phyloP scores from a whole-genome alignment of 2,797 vertebrate species.

The Anguilla obscura region DNA sequence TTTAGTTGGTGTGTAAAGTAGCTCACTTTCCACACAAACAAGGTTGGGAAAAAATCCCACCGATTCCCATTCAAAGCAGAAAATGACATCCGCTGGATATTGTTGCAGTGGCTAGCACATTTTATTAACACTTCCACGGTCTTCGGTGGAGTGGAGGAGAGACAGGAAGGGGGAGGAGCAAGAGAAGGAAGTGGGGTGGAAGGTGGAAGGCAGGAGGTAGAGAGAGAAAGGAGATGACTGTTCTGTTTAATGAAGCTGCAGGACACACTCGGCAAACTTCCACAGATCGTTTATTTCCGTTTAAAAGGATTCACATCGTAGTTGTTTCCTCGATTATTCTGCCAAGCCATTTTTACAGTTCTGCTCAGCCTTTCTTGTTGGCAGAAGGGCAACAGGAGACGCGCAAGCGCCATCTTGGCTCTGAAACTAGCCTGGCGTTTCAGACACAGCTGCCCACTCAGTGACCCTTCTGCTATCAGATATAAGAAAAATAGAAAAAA shows the following conservation, averaged over 20 bases:
- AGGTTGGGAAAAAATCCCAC: background rate
- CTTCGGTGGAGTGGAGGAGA: background rate
- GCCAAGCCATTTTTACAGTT: background rate
- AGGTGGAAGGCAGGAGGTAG: background rate
- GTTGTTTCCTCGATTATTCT: background rate
- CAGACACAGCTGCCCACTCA: background rate
- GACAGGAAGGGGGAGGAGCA: background rate
- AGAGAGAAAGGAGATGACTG: background rate
- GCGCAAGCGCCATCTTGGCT: background rate
- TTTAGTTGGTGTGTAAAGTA: background rate
- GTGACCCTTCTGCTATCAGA: background rate
- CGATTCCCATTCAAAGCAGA: background rate
- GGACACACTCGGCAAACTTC: background rate
- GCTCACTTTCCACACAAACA: background rate
- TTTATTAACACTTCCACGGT: background rate
- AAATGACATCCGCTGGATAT: background rate
- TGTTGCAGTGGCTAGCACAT: background rate
- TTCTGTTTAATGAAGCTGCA: background rate
- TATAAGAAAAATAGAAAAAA: background rate
- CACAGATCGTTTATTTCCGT: background rate
- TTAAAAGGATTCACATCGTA: constrained; percentile 1
- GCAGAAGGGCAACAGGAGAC: background rate
- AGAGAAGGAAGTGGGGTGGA: background rate
- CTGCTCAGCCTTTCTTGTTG: background rate
- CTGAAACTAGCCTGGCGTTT: background rate